These are phyloP conservation scores for Oplegnathus fasciatus DNA, from an alignment of 2,113 vertebrate genomes.

Conservation along the genomic window DNA sequence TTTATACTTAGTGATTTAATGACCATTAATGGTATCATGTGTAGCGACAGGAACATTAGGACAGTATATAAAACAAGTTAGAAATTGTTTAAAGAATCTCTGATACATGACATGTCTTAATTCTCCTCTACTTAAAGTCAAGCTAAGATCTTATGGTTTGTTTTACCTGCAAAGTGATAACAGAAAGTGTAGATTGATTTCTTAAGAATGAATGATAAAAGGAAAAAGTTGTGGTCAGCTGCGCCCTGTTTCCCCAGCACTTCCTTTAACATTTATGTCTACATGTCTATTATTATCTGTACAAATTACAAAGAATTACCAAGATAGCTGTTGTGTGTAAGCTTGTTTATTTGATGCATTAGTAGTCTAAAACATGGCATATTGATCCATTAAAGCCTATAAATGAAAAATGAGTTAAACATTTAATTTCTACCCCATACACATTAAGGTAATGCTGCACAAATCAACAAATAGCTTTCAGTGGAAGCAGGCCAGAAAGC, in stretches of 20 bases:
- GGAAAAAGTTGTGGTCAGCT: not conserved
- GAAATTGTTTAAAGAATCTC: not conserved
- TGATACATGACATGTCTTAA: not conserved
- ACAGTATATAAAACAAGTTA: not conserved
- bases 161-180: not conserved
- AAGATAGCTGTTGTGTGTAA: not conserved
- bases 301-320: not conserved
- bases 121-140: not conserved
- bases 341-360: conserved; percentile 36
- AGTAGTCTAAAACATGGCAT: not conserved
- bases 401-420: not conserved
- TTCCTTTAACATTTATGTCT: not conserved
- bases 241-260: not conserved
- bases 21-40: not conserved
- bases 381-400: conserved; percentile 2
- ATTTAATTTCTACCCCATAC: not conserved
- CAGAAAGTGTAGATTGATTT: no score
- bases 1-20: not conserved
- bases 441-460: conserved; percentile 31
- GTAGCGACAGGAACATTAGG: no score
- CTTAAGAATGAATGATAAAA: not conserved
- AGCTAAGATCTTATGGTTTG: not conserved
- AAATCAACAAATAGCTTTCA: conserved; percentile 24
- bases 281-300: not conserved
- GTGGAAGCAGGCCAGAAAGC: conserved; percentile 10